These are phyloP conservation scores for Apodemus sylvaticus DNA, from an alignment of 2,113 vertebrate genomes.

Conservation along the genomic window DNA sequence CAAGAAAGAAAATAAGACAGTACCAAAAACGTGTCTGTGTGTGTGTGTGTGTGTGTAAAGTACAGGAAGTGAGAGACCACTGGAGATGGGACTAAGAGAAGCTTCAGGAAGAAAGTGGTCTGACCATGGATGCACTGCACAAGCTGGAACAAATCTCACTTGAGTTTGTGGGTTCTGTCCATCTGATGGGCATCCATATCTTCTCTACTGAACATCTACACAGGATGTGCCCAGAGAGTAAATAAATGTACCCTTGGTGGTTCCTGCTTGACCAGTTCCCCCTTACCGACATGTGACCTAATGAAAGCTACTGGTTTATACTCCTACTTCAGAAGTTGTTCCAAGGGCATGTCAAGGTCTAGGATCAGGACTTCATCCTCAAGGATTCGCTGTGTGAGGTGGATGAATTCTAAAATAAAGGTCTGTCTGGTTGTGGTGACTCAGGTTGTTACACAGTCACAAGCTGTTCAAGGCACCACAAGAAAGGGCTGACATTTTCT, in stretches of 20 bases:
- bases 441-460: rapidly evolving
- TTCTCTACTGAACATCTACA: slow-evolving; percentile 89
- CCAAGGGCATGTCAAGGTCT: slow-evolving; percentile 93
- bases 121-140: slow-evolving; percentile 89
- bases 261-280: slow-evolving; percentile 91
- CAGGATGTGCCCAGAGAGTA: slow-evolving; percentile 92
- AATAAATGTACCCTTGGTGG: slow-evolving; percentile 96
- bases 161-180: slow-evolving; percentile 91
- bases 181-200: slow-evolving; percentile 93
- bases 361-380: slow-evolving; percentile 92
- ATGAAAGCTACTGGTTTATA: slow-evolving; percentile 93
- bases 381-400: slow-evolving; percentile 91
- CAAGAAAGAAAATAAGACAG: background rate
- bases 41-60: slow-evolving; percentile 80
- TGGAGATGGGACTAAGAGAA: slow-evolving; percentile 92
- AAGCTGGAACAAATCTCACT: slow-evolving; percentile 93
- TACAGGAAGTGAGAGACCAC: slow-evolving; percentile 92
- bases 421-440: background rate
- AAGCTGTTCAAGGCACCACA: rapidly evolving
- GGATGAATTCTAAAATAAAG: slow-evolving; percentile 79
- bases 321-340: slow-evolving; percentile 93
- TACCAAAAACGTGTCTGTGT: background rate
- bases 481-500: rapidly evolving
- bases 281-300: slow-evolving; percentile 92
- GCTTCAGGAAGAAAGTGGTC: slow-evolving; percentile 92